Evolutionary conservation across 2,113 vertebrate species (phyloP), one percentile per base, ranked within the genome.

Genomic region (Ranitomeya imitator): DNA sequence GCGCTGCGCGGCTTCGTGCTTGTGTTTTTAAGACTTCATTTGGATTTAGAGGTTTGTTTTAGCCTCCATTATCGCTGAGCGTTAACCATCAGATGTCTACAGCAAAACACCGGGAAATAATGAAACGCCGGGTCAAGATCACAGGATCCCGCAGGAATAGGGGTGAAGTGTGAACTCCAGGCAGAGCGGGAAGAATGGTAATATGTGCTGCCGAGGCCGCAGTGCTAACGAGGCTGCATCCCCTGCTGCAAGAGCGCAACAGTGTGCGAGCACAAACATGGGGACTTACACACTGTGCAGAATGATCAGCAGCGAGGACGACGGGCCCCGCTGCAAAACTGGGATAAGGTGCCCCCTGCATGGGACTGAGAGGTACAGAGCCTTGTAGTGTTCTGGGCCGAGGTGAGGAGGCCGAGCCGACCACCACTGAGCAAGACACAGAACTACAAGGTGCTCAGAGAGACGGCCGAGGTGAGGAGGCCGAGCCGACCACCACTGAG

Each of bases 91-190:
- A 88, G 63, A 83, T 19, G 76, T 83, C 76, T 52, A 88, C 79
- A 45, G 85, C 10, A 83, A 83, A 83, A 88, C 79, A 88, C 79
- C 73, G 31, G 37, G 26, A 83, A 37, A 84, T 88, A 88, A 88
- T 88, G 81, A 88, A 88, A 84, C 77, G 87, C 52, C 57, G 51
- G 87, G 87, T 84, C 87, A 88, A 67, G 87, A 88, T 88, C 80
- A 84, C 16, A 83, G 69, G 4, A 84, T 67, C 73, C 87, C 87
- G 37, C 45, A 83, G 87, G 87, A 52, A 88, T 61, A 13, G 51
- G 86, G 54, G 16, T 83, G 78, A 78, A 67, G 57, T 74, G 52
- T 76, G 67, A 88, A 81, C 86, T 82, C 52, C 63, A 45, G 69
- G 79, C 37, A 37, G 80, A 65, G 54, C 15, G 71, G n/a, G 52